Percentiles rank a stretch among this genome's conserved stretches.
Evolutionary conservation across 2,888 invertebrate species (phyloP).

Genomic region (Oeneis ivallda): DNA sequence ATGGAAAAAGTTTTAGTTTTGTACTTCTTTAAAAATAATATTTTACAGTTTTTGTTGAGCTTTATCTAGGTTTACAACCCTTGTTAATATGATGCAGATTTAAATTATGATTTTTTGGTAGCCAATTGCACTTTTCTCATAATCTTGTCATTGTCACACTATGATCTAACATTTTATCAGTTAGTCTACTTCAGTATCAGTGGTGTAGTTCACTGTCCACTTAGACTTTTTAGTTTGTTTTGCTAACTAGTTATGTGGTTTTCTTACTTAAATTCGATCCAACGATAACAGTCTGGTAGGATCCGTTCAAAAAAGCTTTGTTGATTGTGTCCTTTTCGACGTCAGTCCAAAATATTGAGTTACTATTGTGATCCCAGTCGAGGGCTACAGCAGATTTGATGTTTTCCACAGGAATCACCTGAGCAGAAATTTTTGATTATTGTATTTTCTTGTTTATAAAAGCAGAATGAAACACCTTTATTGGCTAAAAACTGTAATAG

Average conservation of each 20-base stretch:
- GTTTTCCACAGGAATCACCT: conserved; percentile 90
- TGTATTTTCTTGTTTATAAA: background rate
- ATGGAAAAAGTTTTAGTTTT: no score
- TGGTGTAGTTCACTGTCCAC: no score
- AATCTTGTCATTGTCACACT: no score
- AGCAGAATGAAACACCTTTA: background rate
- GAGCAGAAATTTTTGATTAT: conserved; percentile 21
- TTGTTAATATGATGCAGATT: no score
- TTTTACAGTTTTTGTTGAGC: background rate
- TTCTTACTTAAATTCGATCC: conserved; percentile 85
- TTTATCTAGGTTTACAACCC: no score
- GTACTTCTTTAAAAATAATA: background rate
- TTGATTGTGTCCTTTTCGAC: conserved; percentile 92
- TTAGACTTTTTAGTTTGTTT: no score
- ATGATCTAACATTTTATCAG: no score
- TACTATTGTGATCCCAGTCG: conserved; percentile 91
- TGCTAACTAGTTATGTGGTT: no score
- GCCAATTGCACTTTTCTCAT: no score
- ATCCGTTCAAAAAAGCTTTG: conserved; percentile 91
- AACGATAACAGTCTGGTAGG: conserved; percentile 87
- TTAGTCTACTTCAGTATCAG: no score
- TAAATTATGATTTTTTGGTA: no score
- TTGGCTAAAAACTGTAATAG: background rate
- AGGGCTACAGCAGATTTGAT: conserved; percentile 91
- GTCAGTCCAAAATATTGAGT: conserved; percentile 95